Conservation (phyloP, 2,113 vertebrate genomes). For the Pagrus major region DNA sequence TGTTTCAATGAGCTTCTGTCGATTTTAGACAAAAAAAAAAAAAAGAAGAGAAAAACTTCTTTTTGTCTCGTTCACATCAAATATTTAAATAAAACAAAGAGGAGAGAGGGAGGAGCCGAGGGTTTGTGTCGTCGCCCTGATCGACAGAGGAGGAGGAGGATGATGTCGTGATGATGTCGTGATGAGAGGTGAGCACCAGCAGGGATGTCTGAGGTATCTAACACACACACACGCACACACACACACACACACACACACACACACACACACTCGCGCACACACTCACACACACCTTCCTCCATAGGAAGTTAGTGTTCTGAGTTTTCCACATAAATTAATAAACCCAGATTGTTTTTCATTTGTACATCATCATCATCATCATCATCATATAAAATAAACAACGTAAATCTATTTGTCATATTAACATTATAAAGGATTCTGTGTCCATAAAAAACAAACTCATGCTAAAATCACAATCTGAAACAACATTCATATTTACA, state of each 20-base stretch:
- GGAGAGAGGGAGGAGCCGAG: background rate
- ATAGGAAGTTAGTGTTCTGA: slow-evolving; percentile 22
- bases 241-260: background rate
- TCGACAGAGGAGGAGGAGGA: background rate
- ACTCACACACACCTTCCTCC: background rate
- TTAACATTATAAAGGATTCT: slow-evolving; percentile 6
- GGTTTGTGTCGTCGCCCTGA: background rate
- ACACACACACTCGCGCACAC: background rate
- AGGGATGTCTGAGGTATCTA: slow-evolving; percentile 7
- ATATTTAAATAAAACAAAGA: background rate
- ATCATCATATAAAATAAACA: slow-evolving; percentile 24
- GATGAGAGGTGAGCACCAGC: slow-evolving; percentile 9
- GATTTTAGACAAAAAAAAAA: background rate
- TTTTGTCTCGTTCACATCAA: background rate
- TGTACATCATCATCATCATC: background rate
- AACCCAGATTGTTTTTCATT: background rate
- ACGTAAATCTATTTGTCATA: background rate
- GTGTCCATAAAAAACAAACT: slow-evolving; percentile 32
- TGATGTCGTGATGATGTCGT: slow-evolving; percentile 10
- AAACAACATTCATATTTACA: slow-evolving; percentile 32
- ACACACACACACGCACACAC: background rate
- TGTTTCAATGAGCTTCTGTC: background rate
- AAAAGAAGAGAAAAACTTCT: too few species aligned
- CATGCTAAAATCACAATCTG: slow-evolving; percentile 25
- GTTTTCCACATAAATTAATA: slow-evolving; percentile 6